Conservation (phyloP, 2,797 vertebrate species). For the Amazonetta brasiliensis region DNA sequence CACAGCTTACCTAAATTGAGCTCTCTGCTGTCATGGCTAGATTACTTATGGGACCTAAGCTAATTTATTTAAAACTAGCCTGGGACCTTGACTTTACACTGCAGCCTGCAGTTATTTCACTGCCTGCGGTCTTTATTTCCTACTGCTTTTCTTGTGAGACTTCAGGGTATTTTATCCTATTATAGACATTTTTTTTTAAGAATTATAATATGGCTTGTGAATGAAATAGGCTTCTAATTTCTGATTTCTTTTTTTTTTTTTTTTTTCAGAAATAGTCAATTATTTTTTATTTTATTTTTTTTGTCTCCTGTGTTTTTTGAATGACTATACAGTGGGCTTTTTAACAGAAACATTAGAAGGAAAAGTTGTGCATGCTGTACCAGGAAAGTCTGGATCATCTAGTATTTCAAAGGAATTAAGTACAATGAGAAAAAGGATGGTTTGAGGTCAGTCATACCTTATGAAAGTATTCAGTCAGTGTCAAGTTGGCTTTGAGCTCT, state of each 20-base stretch:
- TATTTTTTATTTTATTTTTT: not conserved
- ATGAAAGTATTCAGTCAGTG: constrained; percentile 56
- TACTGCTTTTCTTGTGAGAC: not conserved
- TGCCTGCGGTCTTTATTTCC: not conserved
- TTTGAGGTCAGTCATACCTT: constrained; percentile 14
- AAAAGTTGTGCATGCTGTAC: not conserved
- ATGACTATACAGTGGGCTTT: not conserved
- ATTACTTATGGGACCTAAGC: constrained; percentile 10
- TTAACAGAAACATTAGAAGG: not conserved
- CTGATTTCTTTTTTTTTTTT: not conserved
- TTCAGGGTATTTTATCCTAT: not conserved
- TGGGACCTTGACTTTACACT: not conserved
- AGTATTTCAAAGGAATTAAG: constrained; percentile 7
- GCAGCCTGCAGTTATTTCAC: not conserved
- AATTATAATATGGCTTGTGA: not conserved
- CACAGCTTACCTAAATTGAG: not conserved
- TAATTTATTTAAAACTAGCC: constrained; percentile 29
- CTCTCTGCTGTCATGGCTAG: constrained; percentile 6
- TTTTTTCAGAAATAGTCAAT: not conserved
- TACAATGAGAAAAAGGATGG: not conserved
- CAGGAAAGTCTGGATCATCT: not conserved
- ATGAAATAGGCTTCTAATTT: not conserved
- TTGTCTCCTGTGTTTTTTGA: not conserved
- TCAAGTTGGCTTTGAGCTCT: constrained; percentile 43
- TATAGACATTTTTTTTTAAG: not conserved